Percentiles rank a stretch among this genome's conserved stretches.
Conservation (phyloP, 2,888 invertebrate species). For the Drosophila neotestacea region DNA sequence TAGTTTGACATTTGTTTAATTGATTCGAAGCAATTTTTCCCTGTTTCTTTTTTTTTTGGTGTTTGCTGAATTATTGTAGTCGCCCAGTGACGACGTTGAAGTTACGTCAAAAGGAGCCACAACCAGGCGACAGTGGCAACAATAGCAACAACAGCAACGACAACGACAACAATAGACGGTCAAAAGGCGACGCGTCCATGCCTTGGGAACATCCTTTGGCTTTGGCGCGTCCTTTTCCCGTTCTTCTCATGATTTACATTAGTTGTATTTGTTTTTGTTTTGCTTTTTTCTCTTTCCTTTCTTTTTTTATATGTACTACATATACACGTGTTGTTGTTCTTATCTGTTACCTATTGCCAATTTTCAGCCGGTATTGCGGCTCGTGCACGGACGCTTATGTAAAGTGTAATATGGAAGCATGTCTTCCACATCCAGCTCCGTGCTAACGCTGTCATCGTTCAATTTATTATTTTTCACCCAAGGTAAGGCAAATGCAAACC, state of each 20-base stretch:
- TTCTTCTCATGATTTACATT: slow-evolving; percentile 21
- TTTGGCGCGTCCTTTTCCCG: slow-evolving; percentile 57
- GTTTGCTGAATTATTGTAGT: slow-evolving; percentile 19
- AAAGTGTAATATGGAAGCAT: slow-evolving; percentile 85
- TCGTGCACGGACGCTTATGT: slow-evolving; percentile 65
- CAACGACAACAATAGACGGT: slow-evolving; percentile 23
- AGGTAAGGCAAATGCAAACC: slow-evolving; percentile 74
- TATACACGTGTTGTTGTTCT: slow-evolving; percentile 19
- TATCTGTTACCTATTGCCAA: slow-evolving; percentile 38
- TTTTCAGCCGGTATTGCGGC: slow-evolving; percentile 59
- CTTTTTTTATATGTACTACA: no score
- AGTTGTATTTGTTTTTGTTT: slow-evolving; percentile 16
- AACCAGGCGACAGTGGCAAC: slow-evolving; percentile 28
- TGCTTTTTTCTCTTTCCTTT: background rate
- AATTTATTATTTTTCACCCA: slow-evolving; percentile 85
- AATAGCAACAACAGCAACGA: background rate
- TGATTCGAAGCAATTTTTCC: slow-evolving; percentile 22
- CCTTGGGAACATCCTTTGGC: slow-evolving; percentile 29
- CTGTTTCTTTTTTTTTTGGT: slow-evolving; percentile 4
- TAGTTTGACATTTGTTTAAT: slow-evolving; percentile 30
- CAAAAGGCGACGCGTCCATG: slow-evolving; percentile 27
- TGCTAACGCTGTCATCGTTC: slow-evolving; percentile 85
- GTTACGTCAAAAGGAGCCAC: slow-evolving; percentile 73
- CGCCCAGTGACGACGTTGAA: slow-evolving; percentile 40
- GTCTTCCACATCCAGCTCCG: slow-evolving; percentile 84